Percentiles rank a stretch among this genome's conserved stretches.
Evolutionary conservation across 2,797 vertebrate genomes (phyloP).

Genomic region (Trachurus trachurus): DNA sequence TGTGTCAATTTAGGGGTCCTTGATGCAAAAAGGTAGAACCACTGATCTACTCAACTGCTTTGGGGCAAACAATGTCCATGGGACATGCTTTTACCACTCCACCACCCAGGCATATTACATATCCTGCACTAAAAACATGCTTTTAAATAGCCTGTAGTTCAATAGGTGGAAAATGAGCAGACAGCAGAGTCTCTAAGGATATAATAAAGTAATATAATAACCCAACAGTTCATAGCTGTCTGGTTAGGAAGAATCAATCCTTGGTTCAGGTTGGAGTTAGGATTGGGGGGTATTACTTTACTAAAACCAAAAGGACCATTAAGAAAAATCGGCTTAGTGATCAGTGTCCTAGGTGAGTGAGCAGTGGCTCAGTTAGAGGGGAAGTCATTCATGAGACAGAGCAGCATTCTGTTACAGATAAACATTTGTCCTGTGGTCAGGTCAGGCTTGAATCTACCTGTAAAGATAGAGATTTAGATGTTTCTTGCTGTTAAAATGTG

Average conservation of each 20-base stretch:
- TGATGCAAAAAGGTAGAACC: too few species aligned
- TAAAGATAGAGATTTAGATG: neutral
- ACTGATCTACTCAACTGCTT: too few species aligned
- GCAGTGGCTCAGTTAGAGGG: neutral
- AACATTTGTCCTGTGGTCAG: neutral
- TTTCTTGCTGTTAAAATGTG: too few species aligned
- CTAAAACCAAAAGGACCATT: neutral
- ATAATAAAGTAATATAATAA: too few species aligned
- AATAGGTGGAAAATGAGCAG: neutral
- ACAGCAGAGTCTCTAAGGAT: neutral
- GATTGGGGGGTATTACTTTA: neutral
- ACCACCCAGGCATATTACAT: too few species aligned
- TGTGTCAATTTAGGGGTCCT: too few species aligned
- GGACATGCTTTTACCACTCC: too few species aligned
- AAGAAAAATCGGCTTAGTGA: neutral
- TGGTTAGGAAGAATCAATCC: too few species aligned
- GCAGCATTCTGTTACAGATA: slow-evolving; percentile 4
- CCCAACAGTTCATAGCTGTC: too few species aligned
- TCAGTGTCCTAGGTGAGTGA: slow-evolving; percentile 12
- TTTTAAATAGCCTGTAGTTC: neutral
- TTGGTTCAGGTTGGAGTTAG: too few species aligned
- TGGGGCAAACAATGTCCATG: too few species aligned
- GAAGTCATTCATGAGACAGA: neutral
- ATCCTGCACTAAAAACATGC: neutral
- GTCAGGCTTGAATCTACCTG: neutral